These are phyloP conservation scores for Amphipyra berbera DNA, from an alignment of 2,888 invertebrate species.

Conservation along the genomic window DNA sequence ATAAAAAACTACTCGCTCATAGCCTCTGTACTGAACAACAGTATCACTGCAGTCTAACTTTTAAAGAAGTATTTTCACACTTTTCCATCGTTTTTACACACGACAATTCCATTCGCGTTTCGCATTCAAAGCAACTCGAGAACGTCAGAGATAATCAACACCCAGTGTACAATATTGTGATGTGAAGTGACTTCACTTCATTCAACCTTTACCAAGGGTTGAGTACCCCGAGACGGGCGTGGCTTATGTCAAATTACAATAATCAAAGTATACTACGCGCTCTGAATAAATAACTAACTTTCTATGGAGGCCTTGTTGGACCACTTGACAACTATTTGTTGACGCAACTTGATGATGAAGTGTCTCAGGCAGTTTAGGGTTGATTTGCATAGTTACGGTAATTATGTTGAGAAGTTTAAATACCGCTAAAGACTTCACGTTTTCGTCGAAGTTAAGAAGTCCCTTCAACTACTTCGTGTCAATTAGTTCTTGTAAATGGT, in stretches of 20 bases:
- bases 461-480: background rate
- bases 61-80: slow-evolving; percentile 25
- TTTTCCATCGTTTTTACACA: slow-evolving; percentile 23
- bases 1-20: background rate
- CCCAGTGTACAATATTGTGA: slow-evolving; percentile 42
- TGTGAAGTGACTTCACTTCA: slow-evolving; percentile 49
- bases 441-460: slow-evolving; percentile 22
- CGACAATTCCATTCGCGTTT: slow-evolving; percentile 26
- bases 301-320: slow-evolving; percentile 40
- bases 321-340: slow-evolving; percentile 57
- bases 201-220: slow-evolving; percentile 44
- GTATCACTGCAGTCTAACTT: slow-evolving; percentile 11
- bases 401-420: slow-evolving; percentile 45
- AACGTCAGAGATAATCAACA: slow-evolving; percentile 52
- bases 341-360: slow-evolving; percentile 49
- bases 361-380: slow-evolving; percentile 44
- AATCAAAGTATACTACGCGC: slow-evolving; percentile 51
- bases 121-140: slow-evolving; percentile 35
- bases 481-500: background rate
- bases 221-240: slow-evolving; percentile 38
- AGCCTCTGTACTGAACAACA: background rate
- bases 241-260: slow-evolving; percentile 56
- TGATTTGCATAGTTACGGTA: slow-evolving; percentile 51
- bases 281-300: slow-evolving; percentile 59
- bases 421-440: slow-evolving; percentile 21